Base-by-base conservation (phyloP, 2,113 vertebrate genomes). In the human region DNA sequence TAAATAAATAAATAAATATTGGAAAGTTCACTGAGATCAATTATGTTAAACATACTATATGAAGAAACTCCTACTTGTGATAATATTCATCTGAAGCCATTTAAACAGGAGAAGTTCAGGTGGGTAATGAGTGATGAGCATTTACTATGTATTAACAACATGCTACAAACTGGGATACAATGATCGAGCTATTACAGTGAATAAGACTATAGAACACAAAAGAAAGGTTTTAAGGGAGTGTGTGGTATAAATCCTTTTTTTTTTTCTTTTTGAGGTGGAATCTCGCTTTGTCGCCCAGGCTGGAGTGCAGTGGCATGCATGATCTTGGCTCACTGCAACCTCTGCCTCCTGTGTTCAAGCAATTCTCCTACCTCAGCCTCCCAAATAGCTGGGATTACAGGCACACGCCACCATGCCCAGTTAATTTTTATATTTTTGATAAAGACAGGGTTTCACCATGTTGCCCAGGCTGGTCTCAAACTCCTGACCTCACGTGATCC, bases 41-140 rank as follows among this genome's bases (percentile, higher is more conserved):
- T 92, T 81, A 96, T 66, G 38, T 82, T 59, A 76, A 97, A 93
- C 22, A 59, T 68, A 35, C 27, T 45, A 59, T 32, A 86, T 83
- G 35, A 79, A 88, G 35, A 70, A 16, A 89, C 35, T 43, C 50
- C 38, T 84, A 70, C 32, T 90, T 90, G 32, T 90, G 72, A 18
- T 92, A 57, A 81, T 92, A 50, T 5, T 57, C 87, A 11, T 68
- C 94, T 94, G n/a, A 92, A 78, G 32, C 79, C 68, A 45, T 61
- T 92, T 84, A 45, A 86, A 72, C n/a, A 72, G n/a, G 17, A 20
- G 70, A n/a, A 9, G 18, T 20, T n/a, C 35, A 17, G 32, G 66
- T 32, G 32, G 30, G 66, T 55, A 55, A 55, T 55, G 52, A 55
- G 5, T 55, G 52, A 55, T 61, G 13, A 68, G 35, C 89, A 9